Evolutionary conservation across 2,113 vertebrate species (phyloP).

Genomic region (Scortum barcoo): DNA sequence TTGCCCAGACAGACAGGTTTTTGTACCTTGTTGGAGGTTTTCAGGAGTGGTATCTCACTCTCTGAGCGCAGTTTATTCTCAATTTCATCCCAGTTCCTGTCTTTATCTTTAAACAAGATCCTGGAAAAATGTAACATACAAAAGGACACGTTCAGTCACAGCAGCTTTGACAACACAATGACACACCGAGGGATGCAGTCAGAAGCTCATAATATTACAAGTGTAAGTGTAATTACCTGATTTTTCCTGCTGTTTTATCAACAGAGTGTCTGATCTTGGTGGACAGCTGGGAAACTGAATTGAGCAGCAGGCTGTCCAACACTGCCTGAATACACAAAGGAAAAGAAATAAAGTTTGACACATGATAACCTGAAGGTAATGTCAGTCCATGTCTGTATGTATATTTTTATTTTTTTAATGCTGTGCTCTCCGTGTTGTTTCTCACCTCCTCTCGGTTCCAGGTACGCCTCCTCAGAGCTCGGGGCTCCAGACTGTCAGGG

Average conservation of each 20-base stretch:
- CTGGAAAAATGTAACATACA: conserved; percentile 77
- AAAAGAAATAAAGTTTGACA: background rate
- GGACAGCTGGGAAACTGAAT: conserved; percentile 96
- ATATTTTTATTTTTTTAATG: background rate
- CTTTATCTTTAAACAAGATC: conserved; percentile 98
- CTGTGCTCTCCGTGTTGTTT: background rate
- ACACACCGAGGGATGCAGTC: background rate
- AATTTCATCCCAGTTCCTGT: conserved; percentile 98
- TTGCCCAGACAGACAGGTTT: background rate
- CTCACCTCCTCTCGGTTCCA: conserved; percentile 98
- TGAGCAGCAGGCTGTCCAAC: conserved; percentile 94
- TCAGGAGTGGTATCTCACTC: conserved; percentile 94
- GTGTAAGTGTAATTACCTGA: conserved; percentile 89
- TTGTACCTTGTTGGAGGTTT: conserved; percentile 95
- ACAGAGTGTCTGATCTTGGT: conserved; percentile 94
- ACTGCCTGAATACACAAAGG: conserved; percentile 87
- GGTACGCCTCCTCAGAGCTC: conserved; percentile 94
- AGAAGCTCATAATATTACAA: background rate
- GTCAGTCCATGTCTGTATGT: background rate
- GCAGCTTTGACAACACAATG: background rate
- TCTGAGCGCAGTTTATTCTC: conserved; percentile 93
- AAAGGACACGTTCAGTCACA: conserved; percentile 13
- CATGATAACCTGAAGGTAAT: background rate
- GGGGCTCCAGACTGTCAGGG: conserved; percentile 90
- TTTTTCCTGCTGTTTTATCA: conserved; percentile 97